Conservation (phyloP, 2,888 invertebrate species). For the Syrphus vitripennis region DNA sequence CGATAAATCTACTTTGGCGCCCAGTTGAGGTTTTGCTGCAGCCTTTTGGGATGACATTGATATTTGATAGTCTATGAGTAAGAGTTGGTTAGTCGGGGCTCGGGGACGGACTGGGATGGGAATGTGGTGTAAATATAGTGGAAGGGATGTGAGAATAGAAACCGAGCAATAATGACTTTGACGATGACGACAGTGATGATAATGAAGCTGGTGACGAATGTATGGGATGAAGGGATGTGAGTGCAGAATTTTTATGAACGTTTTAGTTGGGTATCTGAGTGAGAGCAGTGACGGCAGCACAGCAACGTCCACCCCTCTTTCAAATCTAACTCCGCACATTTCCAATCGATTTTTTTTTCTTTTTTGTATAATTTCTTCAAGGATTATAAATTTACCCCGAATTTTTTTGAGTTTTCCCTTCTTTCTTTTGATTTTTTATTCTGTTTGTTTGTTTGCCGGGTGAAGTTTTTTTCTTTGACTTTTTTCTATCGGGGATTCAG, state of each 20-base stretch:
- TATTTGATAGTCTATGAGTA: constrained; percentile 30
- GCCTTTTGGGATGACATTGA: constrained; percentile 30
- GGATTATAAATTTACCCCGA: constrained; percentile 45
- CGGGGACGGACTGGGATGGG: too few species aligned
- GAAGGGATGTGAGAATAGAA: not conserved
- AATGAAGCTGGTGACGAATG: constrained; percentile 59
- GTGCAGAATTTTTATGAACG: constrained; percentile 30
- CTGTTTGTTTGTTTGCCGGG: constrained; percentile 55
- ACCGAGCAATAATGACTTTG: not conserved
- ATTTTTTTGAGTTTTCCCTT: constrained; percentile 33
- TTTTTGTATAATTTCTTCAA: constrained; percentile 29
- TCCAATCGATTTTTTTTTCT: constrained; percentile 41
- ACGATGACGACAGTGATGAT: constrained; percentile 33
- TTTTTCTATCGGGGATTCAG: not conserved
- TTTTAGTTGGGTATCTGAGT: not conserved
- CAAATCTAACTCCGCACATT: constrained; percentile 2
- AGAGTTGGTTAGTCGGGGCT: not conserved
- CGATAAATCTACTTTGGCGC: constrained; percentile 39
- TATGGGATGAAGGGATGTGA: constrained; percentile 31
- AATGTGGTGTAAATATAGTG: not conserved
- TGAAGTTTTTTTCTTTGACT: constrained; percentile 8
- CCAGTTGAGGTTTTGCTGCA: not conserved
- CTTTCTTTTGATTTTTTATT: constrained; percentile 42
- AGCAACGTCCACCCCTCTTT: not conserved
- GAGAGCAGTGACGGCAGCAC: not conserved